Evolutionary conservation across 2,113 vertebrate genomes (phyloP).

Genomic region (Oenanthe oenanthe): DNA sequence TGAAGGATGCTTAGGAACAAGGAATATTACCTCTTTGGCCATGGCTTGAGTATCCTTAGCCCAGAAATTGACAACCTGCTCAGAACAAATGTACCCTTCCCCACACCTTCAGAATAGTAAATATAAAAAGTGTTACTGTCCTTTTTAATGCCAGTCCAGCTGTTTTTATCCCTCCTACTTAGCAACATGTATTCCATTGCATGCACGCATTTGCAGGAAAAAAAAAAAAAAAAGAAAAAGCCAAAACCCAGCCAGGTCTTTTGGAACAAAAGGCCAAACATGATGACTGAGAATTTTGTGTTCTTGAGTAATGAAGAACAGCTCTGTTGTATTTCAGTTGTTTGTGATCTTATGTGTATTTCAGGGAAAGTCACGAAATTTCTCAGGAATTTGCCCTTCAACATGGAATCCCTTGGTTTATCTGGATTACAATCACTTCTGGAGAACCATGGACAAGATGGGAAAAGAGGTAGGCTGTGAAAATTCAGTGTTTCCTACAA

Average conservation of each 20-base stretch:
- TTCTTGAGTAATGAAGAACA: neutral
- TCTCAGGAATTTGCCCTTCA: constrained; percentile 67
- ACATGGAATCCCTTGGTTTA: constrained; percentile 79
- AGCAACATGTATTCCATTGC: neutral
- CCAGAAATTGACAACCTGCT: neutral
- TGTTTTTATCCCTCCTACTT: neutral
- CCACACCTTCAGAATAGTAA: neutral
- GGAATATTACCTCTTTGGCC: neutral
- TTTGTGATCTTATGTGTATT: constrained; percentile 43
- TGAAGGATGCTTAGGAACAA: neutral
- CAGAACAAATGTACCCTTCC: neutral
- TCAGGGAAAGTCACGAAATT: constrained; percentile 72
- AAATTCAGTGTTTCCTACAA: neutral
- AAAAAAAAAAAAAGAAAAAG: no score
- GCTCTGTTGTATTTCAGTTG: neutral
- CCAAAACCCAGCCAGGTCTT: neutral
- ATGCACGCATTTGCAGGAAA: neutral
- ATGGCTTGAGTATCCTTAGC: neutral
- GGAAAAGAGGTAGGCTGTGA: constrained; percentile 78
- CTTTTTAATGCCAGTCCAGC: neutral
- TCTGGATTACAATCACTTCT: constrained; percentile 82
- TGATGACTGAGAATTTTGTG: neutral
- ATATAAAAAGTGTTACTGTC: neutral
- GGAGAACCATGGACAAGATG: constrained; percentile 81
- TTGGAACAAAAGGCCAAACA: neutral